These are phyloP conservation scores for Mormoops blainvillei DNA, from an alignment of 2,113 vertebrate genomes.

Conservation along the genomic window DNA sequence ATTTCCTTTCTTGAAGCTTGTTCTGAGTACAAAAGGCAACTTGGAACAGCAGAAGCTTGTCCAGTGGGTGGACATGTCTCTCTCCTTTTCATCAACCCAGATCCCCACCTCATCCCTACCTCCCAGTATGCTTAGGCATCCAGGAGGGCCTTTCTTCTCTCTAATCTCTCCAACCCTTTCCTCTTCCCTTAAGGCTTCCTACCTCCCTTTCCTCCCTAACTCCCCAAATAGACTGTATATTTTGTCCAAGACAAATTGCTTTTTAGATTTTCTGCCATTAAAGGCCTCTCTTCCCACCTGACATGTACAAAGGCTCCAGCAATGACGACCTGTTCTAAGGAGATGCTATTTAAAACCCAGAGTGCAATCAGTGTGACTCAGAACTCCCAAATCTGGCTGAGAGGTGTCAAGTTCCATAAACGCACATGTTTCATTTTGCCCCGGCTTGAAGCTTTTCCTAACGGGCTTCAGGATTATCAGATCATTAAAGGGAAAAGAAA, in stretches of 20 bases:
- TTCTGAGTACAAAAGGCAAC: neutral
- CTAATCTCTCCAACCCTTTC: neutral
- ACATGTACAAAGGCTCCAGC: neutral
- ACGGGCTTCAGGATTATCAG: neutral
- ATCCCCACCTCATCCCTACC: neutral
- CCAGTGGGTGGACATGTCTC: neutral
- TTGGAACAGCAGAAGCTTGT: neutral
- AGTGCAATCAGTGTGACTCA: neutral
- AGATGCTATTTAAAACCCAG: conserved; percentile 65
- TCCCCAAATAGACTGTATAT: neutral
- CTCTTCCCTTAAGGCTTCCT: neutral
- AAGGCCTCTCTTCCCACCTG: conserved; percentile 30
- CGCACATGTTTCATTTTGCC: conserved; percentile 31
- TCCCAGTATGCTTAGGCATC: neutral
- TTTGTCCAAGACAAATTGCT: conserved; percentile 46
- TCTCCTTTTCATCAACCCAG: neutral
- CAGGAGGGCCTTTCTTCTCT: neutral
- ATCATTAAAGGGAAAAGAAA: neutral
- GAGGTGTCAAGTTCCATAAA: conserved; percentile 17
- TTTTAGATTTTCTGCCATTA: conserved; percentile 27
- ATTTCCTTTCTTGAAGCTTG: neutral
- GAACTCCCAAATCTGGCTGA: neutral
- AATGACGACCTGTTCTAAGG: conserved; percentile 25
- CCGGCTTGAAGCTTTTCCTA: conserved; percentile 28
- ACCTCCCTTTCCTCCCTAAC: neutral